These are phyloP conservation scores for Lathamus discolor DNA, from an alignment of 2,113 vertebrate species.

Conservation along the genomic window DNA sequence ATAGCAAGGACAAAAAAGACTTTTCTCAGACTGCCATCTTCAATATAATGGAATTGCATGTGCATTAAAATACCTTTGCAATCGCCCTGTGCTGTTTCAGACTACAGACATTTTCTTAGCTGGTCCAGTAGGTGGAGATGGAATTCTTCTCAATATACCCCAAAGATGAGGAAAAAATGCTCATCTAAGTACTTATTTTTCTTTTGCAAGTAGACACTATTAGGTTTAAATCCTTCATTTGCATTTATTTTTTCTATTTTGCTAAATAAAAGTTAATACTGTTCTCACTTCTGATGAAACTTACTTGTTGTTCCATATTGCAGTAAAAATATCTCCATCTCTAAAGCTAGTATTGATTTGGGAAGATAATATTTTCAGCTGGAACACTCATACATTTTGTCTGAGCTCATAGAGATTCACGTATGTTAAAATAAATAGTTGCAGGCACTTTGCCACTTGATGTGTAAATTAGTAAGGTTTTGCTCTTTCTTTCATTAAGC, in stretches of 20 bases:
- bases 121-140: slow-evolving; percentile 43
- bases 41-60: rapidly evolving
- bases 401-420: not conserved
- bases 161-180: too few relatives aligned
- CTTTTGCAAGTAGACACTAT: rapidly evolving
- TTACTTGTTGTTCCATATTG: not conserved
- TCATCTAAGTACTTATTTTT: not conserved
- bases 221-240: not conserved
- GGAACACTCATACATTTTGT: not conserved
- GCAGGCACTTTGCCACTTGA: not conserved
- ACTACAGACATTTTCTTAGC: not conserved
- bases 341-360: not conserved
- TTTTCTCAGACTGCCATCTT: not conserved
- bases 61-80: not conserved
- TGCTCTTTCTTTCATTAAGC: not conserved
- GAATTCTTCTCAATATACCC: not conserved
- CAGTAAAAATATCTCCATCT: not conserved
- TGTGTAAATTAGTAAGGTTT: not conserved
- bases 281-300: rapidly evolving
- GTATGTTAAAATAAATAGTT: not conserved
- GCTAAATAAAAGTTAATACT: not conserved
- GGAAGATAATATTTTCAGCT: not conserved
- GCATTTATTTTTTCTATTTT: not conserved
- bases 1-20: not conserved
- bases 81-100: rapidly evolving